Evolutionary conservation across 2,888 invertebrate genomes (phyloP).

Genomic region (Meghimatium bilineatum): DNA sequence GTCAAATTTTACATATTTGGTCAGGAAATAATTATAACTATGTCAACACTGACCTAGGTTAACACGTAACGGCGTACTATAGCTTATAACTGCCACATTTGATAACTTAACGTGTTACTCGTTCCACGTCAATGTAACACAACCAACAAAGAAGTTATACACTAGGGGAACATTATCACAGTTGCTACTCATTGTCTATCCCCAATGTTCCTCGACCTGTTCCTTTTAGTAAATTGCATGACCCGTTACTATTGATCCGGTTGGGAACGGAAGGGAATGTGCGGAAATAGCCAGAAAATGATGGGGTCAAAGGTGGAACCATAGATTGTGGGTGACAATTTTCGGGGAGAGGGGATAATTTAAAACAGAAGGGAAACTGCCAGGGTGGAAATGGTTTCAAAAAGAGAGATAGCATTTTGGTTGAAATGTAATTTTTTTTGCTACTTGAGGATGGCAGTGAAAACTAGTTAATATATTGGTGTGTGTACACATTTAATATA

Average conservation of each 20-base stretch:
- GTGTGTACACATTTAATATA: too few species aligned
- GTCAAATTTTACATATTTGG: too few species aligned
- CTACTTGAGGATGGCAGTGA: background rate
- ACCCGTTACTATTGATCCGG: conserved; percentile 27
- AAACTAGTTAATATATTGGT: too few species aligned
- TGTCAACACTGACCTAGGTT: too few species aligned
- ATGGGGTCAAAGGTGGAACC: conserved; percentile 26
- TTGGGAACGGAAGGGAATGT: conserved; percentile 5
- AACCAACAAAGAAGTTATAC: background rate
- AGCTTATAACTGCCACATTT: too few species aligned
- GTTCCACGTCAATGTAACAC: background rate
- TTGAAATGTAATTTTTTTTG: background rate
- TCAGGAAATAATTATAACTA: too few species aligned
- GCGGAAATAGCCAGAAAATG: conserved; percentile 34
- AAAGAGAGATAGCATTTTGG: background rate
- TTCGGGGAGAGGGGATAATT: background rate
- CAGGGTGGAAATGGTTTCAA: too few species aligned
- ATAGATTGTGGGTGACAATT: background rate
- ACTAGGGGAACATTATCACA: background rate
- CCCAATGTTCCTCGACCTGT: background rate
- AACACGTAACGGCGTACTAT: too few species aligned
- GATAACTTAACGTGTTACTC: background rate
- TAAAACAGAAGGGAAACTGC: background rate
- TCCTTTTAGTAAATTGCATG: conserved; percentile 35
- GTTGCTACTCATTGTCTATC: background rate